Evolutionary conservation across 92 coral and sea anemone genomes (phyloP), one percentile per base, ranked within the genome.

Genomic region (Montipora capitata): DNA sequence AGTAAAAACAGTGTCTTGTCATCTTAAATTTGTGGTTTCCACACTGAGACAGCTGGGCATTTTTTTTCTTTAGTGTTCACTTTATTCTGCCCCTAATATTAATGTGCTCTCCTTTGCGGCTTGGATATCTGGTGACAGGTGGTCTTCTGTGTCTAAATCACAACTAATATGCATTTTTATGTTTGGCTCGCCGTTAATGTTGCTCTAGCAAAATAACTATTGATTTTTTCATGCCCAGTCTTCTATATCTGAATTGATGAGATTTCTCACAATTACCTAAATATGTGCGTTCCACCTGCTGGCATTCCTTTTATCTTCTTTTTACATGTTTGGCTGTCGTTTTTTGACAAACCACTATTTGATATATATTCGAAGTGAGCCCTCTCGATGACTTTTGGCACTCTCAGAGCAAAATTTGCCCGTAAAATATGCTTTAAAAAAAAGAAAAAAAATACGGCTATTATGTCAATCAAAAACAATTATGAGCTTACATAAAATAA

Each of bases 61-160:
- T 58, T 58, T 40, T 39, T 71, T 42, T 71, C 48, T 7, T 2
- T 4, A 15, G 5, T 42, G 56, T 42, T 12, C 43, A 4, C 71
- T 66, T 66, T 66, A 66, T 66, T 66, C 41, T 27, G 43, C 51
- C 71, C 71, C 3, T 4, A 66, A 7, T 16, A 17, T 27, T 7
- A 66, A 66, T 16, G 35, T 66, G 41, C 71, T 66, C 71, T 66
- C 71, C 71, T 66, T 40, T 66, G 71, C 10, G 6, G 71, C 71
- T 0, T 16, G 71, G 40, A 66, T 16, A 66, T 16, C 3, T 4
- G 71, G 40, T 66, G 71, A 66, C 71, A 38, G 71, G 71, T 66
- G 71, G 71, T 4, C 71, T 0, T 4, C 43, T 38, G 4, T 66
- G 71, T 15, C 71, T 12, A 12, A 13, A 66, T 18, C 71, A 58